Evolutionary conservation across 1,140 invertebrate genomes (phyloP).

Genomic region (Mya arenaria): DNA sequence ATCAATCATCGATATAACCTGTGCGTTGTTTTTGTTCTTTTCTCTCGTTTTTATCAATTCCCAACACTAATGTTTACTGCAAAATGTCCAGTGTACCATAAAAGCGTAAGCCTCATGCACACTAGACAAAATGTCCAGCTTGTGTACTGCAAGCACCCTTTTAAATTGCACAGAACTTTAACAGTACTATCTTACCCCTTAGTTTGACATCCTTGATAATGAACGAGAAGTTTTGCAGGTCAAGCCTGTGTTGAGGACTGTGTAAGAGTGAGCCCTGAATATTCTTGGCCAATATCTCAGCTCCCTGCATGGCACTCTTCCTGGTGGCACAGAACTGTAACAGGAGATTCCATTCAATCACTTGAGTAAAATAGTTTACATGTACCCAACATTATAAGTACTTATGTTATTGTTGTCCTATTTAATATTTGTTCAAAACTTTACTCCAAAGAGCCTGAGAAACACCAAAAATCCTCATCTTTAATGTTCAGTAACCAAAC

Average conservation of each 20-base stretch:
- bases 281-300: conserved; percentile 84
- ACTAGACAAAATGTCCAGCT: too few species aligned
- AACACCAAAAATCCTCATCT: neutral
- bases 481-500: neutral
- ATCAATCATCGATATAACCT: too few species aligned
- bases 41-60: too few species aligned
- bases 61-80: too few species aligned
- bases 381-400: too few species aligned
- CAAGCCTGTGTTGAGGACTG: conserved; percentile 82
- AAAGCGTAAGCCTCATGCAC: too few species aligned
- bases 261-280: conserved; percentile 83
- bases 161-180: neutral
- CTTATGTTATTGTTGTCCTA: too few species aligned
- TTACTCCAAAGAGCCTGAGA: conserved; percentile 63
- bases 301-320: conserved; percentile 87
- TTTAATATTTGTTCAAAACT: too few species aligned
- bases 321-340: conserved; percentile 88
- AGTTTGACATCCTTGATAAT: conserved; percentile 85
- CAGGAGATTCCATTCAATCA: too few species aligned
- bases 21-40: too few species aligned
- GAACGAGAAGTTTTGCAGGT: conserved; percentile 80
- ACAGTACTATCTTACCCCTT: conserved; percentile 83
- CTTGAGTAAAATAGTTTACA: too few species aligned
- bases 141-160: neutral
- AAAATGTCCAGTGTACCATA: too few species aligned